A percentile compares a stretch with the other conserved stretches of the same genome.
These are phyloP conservation scores for Sapajus apella DNA, from an alignment of 2,113 vertebrate species.

Conservation along the genomic window DNA sequence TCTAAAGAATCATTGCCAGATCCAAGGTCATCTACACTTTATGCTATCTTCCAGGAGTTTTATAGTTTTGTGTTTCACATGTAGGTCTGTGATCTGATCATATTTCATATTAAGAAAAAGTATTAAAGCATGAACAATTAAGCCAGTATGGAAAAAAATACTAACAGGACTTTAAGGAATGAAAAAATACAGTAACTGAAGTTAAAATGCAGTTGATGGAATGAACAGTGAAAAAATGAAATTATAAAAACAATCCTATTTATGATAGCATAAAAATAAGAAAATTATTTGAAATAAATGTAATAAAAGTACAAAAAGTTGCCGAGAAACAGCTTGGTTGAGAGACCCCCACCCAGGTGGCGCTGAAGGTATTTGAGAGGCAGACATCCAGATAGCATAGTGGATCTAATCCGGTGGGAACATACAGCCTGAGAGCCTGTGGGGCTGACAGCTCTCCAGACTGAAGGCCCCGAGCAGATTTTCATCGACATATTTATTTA, in stretches of 20 bases:
- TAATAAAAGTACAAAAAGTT: background rate
- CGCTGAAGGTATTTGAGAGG: too few relatives aligned
- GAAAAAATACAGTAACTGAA: background rate
- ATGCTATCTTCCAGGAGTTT: background rate
- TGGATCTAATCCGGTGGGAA: too few relatives aligned
- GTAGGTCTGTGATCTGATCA: background rate
- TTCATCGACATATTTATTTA: too few relatives aligned
- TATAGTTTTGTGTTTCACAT: background rate
- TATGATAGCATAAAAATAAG: background rate
- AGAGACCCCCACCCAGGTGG: too few relatives aligned
- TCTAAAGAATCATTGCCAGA: background rate
- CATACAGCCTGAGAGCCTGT: too few relatives aligned
- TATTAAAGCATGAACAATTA: background rate
- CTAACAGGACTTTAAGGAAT: background rate
- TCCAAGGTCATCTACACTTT: background rate
- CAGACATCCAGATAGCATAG: too few relatives aligned
- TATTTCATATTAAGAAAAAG: background rate
- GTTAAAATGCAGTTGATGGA: background rate
- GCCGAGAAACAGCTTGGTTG: too few relatives aligned
- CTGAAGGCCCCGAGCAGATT: too few relatives aligned
- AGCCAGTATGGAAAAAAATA: background rate
- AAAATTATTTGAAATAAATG: background rate
- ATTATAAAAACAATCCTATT: background rate
- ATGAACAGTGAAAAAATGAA: background rate
- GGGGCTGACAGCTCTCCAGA: too few relatives aligned